Percentiles rank a stretch among this genome's conserved stretches.
Evolutionary conservation across 2,888 invertebrate species (phyloP).

Genomic region (Scaptomyza reducta): DNA sequence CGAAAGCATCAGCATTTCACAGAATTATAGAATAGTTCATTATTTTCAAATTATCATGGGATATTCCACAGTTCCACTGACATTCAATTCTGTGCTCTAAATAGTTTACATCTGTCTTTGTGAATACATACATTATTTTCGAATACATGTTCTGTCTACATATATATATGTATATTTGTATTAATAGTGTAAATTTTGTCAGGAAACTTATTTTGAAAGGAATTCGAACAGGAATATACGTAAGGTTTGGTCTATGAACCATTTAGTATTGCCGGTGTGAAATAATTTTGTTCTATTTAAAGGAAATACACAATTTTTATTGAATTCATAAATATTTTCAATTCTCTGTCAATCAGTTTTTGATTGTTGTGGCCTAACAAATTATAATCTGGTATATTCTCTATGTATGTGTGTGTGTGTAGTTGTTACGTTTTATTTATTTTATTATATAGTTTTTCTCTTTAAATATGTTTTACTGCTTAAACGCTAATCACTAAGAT

Average conservation of each 20-base stretch:
- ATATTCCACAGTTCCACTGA: constrained; percentile 5
- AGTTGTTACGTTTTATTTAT: constrained; percentile 28
- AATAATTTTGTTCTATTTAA: constrained; percentile 9
- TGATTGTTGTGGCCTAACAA: constrained; percentile 4
- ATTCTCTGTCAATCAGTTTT: constrained; percentile 13
- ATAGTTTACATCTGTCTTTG: constrained; percentile 34
- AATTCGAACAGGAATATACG: constrained; percentile 15
- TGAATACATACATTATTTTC: constrained; percentile 17
- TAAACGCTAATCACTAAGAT: constrained; percentile 83
- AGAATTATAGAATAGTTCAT: background rate
- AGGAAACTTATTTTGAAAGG: constrained; percentile 1
- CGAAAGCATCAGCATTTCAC: constrained; percentile 27
- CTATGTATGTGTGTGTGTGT: constrained; percentile 31
- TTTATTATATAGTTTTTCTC: constrained; percentile 26
- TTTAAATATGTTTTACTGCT: constrained; percentile 56
- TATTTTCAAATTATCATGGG: background rate
- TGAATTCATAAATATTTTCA: constrained; percentile 1
- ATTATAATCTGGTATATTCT: constrained; percentile 30
- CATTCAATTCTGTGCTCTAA: constrained; percentile 3
- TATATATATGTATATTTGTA: constrained; percentile 20
- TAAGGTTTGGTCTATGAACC: constrained; percentile 11
- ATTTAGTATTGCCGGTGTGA: constrained; percentile 21
- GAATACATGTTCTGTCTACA: constrained; percentile 23
- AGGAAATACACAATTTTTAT: constrained; percentile 18
- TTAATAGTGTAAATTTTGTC: constrained; percentile 16